phyloP scores from a whole-genome alignment of 2,113 vertebrate species.

The Paramisgurnus dabryanus region DNA sequence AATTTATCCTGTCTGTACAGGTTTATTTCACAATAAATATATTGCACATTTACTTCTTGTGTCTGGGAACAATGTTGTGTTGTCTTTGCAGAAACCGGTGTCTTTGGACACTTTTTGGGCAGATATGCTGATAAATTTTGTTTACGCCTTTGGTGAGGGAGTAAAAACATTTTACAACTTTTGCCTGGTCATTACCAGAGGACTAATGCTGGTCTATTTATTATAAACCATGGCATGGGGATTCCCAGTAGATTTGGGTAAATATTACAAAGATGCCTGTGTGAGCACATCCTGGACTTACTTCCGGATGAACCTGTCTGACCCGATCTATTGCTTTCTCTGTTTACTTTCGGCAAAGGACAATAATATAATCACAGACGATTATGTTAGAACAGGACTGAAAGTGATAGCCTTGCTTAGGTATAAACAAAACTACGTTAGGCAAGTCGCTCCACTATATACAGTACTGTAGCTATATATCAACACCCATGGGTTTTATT shows the following conservation, averaged over 20 bases:
- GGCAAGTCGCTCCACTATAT: too few relatives aligned
- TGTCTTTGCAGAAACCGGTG: background rate
- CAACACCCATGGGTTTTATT: too few relatives aligned
- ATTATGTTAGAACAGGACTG: background rate
- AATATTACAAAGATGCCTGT: slow-evolving; percentile 2
- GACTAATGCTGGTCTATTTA: background rate
- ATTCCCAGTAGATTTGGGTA: slow-evolving; percentile 1
- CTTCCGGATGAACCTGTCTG: slow-evolving; percentile 44
- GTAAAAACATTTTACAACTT: background rate
- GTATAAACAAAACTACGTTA: background rate
- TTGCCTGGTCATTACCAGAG: background rate
- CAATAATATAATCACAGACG: background rate
- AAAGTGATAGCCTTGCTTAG: background rate
- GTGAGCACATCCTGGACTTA: slow-evolving; percentile 43
- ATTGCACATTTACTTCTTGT: background rate
- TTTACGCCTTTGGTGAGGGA: background rate
- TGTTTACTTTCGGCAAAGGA: background rate
- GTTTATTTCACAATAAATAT: background rate
- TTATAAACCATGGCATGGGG: background rate
- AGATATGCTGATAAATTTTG: background rate
- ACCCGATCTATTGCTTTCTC: slow-evolving; percentile 21
- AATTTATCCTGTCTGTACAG: background rate
- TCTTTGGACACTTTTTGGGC: too few relatives aligned
- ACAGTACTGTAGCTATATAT: too few relatives aligned
- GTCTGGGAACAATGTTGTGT: background rate